phyloP scores from a whole-genome alignment of 2,113 vertebrate genomes.

The Scalopus aquaticus region DNA sequence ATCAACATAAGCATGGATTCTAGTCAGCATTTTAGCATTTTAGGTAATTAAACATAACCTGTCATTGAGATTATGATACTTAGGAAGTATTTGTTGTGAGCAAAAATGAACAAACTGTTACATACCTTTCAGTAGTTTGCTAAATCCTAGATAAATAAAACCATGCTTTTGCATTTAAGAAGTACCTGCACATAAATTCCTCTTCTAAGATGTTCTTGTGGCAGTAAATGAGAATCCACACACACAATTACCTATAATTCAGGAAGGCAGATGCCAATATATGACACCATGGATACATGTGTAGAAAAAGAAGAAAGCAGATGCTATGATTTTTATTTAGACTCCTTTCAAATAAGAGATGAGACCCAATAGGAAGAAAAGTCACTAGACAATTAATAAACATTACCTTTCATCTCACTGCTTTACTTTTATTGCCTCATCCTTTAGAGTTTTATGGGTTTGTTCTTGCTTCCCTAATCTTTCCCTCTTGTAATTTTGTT shows the following conservation, averaged over 20 bases:
- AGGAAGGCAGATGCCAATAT: conserved; percentile 1
- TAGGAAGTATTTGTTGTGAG: background rate
- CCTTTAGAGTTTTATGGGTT: conserved; percentile 67
- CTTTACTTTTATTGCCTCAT: conserved; percentile 73
- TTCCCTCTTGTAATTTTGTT: conserved; percentile 70
- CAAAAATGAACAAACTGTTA: background rate
- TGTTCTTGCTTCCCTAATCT: conserved; percentile 76
- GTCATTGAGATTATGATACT: background rate
- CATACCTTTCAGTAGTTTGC: background rate
- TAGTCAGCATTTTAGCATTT: background rate
- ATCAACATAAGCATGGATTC: background rate
- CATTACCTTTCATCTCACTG: conserved; percentile 73
- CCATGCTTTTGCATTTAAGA: background rate
- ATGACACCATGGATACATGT: background rate
- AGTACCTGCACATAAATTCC: background rate
- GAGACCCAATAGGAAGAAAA: conserved; percentile 60
- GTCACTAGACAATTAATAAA: conserved; percentile 70
- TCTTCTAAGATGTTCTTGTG: background rate
- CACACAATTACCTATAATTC: conserved; percentile 33
- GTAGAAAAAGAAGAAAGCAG: background rate
- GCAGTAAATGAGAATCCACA: conserved; percentile 28
- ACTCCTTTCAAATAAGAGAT: conserved; percentile 49
- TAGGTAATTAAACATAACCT: background rate
- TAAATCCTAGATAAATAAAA: conserved; percentile 13
- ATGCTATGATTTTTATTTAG: conserved; percentile 67